phyloP scores from a whole-genome alignment of 2,113 vertebrate species.

The Pionites leucogaster region DNA sequence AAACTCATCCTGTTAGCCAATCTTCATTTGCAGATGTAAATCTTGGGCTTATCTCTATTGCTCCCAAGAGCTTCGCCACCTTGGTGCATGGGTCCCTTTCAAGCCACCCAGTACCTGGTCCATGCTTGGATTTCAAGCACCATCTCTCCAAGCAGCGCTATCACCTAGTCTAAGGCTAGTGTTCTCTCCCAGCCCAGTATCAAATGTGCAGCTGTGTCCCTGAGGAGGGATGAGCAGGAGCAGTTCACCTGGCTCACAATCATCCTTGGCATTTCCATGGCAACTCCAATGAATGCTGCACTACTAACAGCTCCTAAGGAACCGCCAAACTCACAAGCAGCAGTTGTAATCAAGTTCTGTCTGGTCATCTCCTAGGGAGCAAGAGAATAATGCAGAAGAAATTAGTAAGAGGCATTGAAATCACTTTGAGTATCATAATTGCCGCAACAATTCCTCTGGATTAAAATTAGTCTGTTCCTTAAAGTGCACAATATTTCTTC shows the following conservation, averaged over 20 bases:
- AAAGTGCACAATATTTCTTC: neutral
- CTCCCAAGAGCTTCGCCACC: neutral
- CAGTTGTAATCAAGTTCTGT: slow-evolving; percentile 2
- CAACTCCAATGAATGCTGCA: slow-evolving; percentile 51
- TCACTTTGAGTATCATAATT: neutral
- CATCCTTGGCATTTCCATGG: slow-evolving; percentile 65
- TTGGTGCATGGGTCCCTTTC: neutral
- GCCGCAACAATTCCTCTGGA: neutral
- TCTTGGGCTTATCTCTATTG: accelerated
- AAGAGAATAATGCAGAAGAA: neutral
- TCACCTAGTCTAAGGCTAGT: neutral
- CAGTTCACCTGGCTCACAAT: neutral
- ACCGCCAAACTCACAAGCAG: neutral
- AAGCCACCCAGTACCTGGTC: neutral
- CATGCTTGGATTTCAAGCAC: neutral
- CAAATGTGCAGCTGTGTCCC: neutral
- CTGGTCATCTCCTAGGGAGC: slow-evolving; percentile 31
- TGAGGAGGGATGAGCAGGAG: neutral
- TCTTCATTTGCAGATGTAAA: neutral
- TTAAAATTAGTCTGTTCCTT: neutral
- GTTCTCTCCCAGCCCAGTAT: neutral
- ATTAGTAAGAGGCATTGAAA: neutral
- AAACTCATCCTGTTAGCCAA: neutral
- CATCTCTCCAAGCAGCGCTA: neutral
- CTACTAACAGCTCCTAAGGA: neutral